phyloP scores from a whole-genome alignment of 2,113 vertebrate species.

The Tichodroma muraria region DNA sequence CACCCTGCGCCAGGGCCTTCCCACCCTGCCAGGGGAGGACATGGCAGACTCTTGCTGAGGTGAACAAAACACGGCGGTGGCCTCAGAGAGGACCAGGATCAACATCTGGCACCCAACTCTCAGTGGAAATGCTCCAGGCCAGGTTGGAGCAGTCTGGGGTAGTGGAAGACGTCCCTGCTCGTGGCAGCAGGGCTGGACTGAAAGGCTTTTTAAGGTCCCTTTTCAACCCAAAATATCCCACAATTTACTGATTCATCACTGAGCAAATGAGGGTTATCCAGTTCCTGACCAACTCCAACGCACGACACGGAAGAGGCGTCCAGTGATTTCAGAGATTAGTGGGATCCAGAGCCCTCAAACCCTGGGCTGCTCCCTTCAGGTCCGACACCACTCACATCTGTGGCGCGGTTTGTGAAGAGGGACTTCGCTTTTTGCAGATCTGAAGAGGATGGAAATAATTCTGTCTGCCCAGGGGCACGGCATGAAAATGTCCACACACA shows the following conservation, averaged over 20 bases:
- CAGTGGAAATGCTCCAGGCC: background rate
- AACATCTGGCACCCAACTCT: background rate
- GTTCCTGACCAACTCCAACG: background rate
- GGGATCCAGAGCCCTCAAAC: background rate
- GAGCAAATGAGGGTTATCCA: rapidly evolving
- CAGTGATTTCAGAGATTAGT: rapidly evolving
- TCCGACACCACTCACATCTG: rapidly evolving
- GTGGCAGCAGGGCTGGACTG: background rate
- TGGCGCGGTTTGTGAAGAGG: background rate
- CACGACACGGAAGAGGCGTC: background rate
- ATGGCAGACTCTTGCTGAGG: background rate
- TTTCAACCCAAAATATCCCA: background rate
- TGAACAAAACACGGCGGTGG: background rate
- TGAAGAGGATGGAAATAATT: background rate
- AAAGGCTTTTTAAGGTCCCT: background rate
- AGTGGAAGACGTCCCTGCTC: background rate
- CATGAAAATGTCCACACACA: background rate
- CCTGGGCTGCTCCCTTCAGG: background rate
- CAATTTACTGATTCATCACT: background rate
- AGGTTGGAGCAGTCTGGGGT: background rate
- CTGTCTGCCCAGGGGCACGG: background rate
- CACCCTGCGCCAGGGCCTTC: rapidly evolving
- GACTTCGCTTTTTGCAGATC: background rate
- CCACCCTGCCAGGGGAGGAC: background rate
- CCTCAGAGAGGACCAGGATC: background rate